phyloP scores from a whole-genome alignment of 2,797 vertebrate species.

The Xenops minutus region DNA sequence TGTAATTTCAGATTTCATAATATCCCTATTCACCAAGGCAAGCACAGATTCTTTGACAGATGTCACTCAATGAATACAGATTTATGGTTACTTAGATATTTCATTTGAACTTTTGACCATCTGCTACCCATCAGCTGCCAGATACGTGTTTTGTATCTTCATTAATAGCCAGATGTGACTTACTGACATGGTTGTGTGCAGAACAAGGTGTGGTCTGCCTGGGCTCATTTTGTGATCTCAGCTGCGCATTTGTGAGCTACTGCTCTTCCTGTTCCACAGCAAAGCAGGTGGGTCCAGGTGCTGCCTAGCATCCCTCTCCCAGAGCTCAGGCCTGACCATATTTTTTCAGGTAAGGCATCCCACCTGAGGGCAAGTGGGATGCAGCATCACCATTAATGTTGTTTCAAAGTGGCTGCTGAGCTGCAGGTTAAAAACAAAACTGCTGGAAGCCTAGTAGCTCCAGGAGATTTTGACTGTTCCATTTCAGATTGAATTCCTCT shows the following conservation, averaged over 20 bases:
- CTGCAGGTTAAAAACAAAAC: background rate
- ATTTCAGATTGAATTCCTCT: background rate
- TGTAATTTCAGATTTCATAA: background rate
- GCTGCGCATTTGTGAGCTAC: background rate
- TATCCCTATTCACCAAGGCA: background rate
- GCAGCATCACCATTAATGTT: fast-evolving
- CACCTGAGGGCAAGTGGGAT: fast-evolving
- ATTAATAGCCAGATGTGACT: background rate
- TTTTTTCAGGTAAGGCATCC: background rate
- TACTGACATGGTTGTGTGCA: background rate
- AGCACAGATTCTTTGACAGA: background rate
- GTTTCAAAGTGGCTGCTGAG: background rate
- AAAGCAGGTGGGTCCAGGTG: background rate
- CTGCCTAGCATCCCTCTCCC: background rate
- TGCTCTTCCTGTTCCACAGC: background rate
- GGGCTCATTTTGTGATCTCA: background rate
- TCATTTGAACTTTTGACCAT: background rate
- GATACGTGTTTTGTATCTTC: background rate
- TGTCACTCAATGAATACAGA: background rate
- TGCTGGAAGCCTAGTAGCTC: background rate
- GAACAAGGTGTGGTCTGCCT: background rate
- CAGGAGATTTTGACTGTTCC: background rate
- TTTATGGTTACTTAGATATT: background rate
- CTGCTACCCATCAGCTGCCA: background rate
- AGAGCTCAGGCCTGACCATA: fast-evolving